A percentile compares a stretch with the other conserved stretches of the same genome.
phyloP scores from a whole-genome alignment of 2,888 invertebrate species.

The Dynastes tityus region DNA sequence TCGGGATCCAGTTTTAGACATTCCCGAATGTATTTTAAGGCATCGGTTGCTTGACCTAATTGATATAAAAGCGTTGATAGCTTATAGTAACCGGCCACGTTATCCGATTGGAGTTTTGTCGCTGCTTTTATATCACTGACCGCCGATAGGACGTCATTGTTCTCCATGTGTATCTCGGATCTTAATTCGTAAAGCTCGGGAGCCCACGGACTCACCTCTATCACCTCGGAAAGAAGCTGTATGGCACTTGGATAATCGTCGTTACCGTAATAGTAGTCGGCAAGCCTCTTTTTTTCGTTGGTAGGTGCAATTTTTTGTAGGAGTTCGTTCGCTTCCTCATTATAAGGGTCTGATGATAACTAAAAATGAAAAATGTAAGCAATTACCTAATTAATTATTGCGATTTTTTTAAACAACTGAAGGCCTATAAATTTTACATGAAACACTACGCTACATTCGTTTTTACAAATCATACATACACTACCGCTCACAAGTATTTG shows the following conservation, averaged over 20 bases:
- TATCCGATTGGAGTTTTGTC: constrained; percentile 93
- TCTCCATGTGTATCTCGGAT: constrained; percentile 86
- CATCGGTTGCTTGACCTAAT: constrained; percentile 92
- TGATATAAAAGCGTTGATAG: constrained; percentile 90
- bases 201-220: constrained; percentile 94
- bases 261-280: constrained; percentile 76
- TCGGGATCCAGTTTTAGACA: constrained; percentile 98
- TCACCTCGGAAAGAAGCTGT: constrained; percentile 75
- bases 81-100: constrained; percentile 88
- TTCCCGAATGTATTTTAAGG: constrained; percentile 94
- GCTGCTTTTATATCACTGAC: constrained; percentile 92
- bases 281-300: constrained; percentile 76
- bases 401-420: too few relatives aligned
- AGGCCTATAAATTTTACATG: too few relatives aligned
- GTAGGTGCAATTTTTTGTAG: constrained; percentile 79
- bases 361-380: constrained; percentile 62
- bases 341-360: constrained; percentile 82
- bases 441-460: too few relatives aligned
- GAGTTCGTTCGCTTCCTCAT: constrained; percentile 83
- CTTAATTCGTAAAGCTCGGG: constrained; percentile 86
- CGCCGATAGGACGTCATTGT: constrained; percentile 87
- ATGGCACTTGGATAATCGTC: constrained; percentile 77
- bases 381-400: too few relatives aligned
- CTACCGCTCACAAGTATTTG: too few relatives aligned
- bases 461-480: too few relatives aligned